Base-by-base conservation (phyloP, 1,140 invertebrate species). In the Drosophila sechellia region DNA sequence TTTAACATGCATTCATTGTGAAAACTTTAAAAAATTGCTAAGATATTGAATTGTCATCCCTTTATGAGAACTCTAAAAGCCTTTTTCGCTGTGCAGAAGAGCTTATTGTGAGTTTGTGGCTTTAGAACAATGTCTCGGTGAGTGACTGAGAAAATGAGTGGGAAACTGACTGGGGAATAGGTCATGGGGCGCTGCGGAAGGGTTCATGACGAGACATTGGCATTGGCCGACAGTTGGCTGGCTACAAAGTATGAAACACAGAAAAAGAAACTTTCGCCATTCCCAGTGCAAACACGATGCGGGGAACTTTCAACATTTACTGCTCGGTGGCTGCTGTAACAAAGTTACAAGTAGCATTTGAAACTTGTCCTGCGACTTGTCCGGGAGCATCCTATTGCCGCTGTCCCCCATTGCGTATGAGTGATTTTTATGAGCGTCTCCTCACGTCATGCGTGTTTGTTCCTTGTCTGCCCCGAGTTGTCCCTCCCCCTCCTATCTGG, bases 311-410 rank as follows among this genome's bases (percentile, higher is more conserved):
- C 40, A 81, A 79, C 78, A 86, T 86, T 72, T 76, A 77, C 75
- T 42, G 46, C 37, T 60, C 10, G 50, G 54, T 69, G 64, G 57
- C 59, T 79, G 61, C 45, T 81, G 64, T 69, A 76, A 74, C 63
- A 87, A 87, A 87, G 84, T 89, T 87, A 87, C 79, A 87, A 87
- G 83, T 78, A 89, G 79, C 84, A 87, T 89, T 87, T 79, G 84
- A 87, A 87, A 87, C 56, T 89, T 89, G 84, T 89, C 68, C 59
- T 50, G 54, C 49, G 31, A 75, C 40, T 73, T 59, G 60, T 31
- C 31, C 31, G 13, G 63, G 46, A 66, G 61, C 57, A 73, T 56
- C 68, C 65, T 48, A 69, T 40, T 45, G 58, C 46, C 49, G 34
- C 54, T 73, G 55, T 57, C 56, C 46, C 42, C 45, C 78, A 76